phyloP scores from a whole-genome alignment of 2,113 vertebrate species.

The Grantiella picta region DNA sequence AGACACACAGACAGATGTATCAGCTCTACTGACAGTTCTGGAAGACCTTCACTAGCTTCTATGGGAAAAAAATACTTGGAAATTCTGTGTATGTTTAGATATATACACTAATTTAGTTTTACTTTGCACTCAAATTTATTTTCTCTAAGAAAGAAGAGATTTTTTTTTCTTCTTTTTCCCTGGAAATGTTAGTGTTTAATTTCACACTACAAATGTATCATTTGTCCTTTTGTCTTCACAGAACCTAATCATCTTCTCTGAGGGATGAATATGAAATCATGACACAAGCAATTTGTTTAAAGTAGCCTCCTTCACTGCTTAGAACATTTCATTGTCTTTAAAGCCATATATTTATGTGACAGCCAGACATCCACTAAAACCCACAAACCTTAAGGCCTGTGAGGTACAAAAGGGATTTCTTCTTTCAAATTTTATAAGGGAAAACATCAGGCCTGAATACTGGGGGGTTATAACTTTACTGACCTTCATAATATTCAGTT shows the following conservation, averaged over 20 bases:
- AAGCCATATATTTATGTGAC: conserved; percentile 1
- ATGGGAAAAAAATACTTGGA: rapidly evolving
- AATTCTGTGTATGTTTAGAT: background rate
- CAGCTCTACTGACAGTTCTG: background rate
- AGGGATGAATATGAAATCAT: background rate
- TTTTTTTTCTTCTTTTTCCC: background rate
- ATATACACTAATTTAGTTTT: background rate
- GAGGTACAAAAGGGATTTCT: background rate
- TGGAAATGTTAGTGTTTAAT: background rate
- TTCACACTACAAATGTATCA: background rate
- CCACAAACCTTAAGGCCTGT: background rate
- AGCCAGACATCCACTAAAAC: conserved; percentile 8
- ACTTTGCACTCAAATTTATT: background rate
- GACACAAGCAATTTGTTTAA: conserved; percentile 12
- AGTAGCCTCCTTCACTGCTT: background rate
- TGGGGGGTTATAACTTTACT: background rate
- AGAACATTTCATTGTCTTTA: background rate
- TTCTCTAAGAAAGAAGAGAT: background rate
- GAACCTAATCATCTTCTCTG: conserved; percentile 11
- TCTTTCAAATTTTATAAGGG: background rate
- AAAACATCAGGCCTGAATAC: background rate
- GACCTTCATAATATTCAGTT: background rate
- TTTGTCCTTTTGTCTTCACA: conserved; percentile 9
- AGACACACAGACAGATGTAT: background rate
- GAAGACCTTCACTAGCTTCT: background rate